Conservation (phyloP, 35 echinoderm and acorn worm genomes). For the Patiria miniata region DNA sequence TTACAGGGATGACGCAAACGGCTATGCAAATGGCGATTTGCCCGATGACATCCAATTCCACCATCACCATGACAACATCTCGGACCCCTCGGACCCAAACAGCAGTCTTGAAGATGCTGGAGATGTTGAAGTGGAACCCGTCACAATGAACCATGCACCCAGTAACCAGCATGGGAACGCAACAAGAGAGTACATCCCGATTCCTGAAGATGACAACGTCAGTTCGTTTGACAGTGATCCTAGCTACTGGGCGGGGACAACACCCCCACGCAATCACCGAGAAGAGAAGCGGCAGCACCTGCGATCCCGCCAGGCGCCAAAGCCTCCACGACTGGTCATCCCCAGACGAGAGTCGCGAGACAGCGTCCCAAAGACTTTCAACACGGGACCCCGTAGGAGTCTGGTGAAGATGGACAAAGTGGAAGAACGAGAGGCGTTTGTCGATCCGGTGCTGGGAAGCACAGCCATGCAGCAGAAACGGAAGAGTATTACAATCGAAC, state of each 20-base stretch:
- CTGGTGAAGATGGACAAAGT: conserved; percentile 39
- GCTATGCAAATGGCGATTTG: neutral
- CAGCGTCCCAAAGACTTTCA: neutral
- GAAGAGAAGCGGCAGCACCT: conserved; percentile 37
- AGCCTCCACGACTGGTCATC: conserved; percentile 45
- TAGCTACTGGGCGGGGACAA: conserved; percentile 2
- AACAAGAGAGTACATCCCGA: neutral
- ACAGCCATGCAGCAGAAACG: conserved; percentile 49
- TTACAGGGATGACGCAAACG: neutral
- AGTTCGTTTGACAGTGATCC: neutral
- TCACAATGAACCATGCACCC: neutral
- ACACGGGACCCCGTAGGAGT: neutral
- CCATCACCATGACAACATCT: neutral
- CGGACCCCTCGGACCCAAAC: neutral
- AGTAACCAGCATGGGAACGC: neutral
- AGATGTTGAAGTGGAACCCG: neutral
- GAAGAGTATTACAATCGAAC: conserved; percentile 44
- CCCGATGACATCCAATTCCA: neutral
- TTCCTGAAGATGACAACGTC: conserved; percentile 8
- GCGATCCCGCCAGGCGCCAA: conserved; percentile 2
- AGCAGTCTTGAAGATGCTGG: neutral
- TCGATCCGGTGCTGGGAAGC: neutral
- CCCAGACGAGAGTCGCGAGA: neutral
- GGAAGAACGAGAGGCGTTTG: neutral
- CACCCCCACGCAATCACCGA: conserved; percentile 61